These are phyloP conservation scores for Brachionus paranguensis DNA, from an alignment of 1,140 invertebrate genomes.

Conservation along the genomic window DNA sequence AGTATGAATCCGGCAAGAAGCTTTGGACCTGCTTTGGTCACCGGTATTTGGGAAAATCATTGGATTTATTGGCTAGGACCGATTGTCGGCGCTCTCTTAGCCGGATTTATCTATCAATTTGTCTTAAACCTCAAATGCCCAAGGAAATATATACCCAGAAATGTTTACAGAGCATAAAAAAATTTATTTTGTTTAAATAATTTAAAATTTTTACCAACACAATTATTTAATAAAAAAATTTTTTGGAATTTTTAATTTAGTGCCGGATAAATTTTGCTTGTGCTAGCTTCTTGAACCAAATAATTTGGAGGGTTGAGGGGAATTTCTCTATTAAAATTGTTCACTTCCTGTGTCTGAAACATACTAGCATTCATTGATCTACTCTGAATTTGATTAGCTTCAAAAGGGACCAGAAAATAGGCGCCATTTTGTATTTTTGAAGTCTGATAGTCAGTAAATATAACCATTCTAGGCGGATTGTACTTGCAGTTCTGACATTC, in stretches of 20 bases:
- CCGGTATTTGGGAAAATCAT: slow-evolving; percentile 77
- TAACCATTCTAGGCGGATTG: neutral
- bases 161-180: neutral
- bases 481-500: neutral
- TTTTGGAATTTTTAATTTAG: neutral
- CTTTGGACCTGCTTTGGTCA: slow-evolving; percentile 78
- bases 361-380: neutral
- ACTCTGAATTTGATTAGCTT: neutral
- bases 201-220: neutral
- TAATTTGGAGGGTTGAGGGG: neutral
- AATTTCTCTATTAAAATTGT: neutral
- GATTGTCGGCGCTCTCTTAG: slow-evolving; percentile 49
- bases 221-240: neutral
- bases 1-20: slow-evolving; percentile 79
- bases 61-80: slow-evolving; percentile 65
- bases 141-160: neutral
- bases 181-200: neutral
- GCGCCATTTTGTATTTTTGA: slow-evolving; percentile 3
- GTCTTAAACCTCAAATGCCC: slow-evolving; percentile 13
- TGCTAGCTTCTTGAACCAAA: neutral
- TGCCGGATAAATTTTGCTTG: neutral
- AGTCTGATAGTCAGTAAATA: neutral
- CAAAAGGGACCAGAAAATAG: slow-evolving; percentile 7
- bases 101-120: slow-evolving; percentile 44
- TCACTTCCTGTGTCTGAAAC: neutral